Percentiles rank a stretch among this genome's conserved stretches.
phyloP scores from a whole-genome alignment of 2,888 invertebrate species.

The Morpho deidamia region DNA sequence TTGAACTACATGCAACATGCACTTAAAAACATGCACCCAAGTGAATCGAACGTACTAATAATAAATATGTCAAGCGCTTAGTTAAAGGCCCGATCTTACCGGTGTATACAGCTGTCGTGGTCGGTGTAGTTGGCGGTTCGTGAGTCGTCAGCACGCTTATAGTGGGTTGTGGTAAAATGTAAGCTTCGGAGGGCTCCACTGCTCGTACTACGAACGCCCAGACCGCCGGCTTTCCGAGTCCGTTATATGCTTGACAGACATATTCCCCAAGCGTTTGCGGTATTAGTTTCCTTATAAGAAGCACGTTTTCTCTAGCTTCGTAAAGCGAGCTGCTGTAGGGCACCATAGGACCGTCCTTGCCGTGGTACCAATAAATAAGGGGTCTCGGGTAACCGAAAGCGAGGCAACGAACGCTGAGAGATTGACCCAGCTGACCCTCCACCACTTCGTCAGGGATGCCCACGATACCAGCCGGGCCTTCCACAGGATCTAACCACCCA shows the following conservation, averaged over 20 bases:
- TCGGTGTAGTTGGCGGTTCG: conserved; percentile 24
- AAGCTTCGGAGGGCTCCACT: no score
- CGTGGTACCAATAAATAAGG: conserved; percentile 90
- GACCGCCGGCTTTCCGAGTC: conserved; percentile 85
- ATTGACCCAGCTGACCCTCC: conserved; percentile 84
- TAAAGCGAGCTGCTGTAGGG: conserved; percentile 83
- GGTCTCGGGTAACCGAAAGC: conserved; percentile 90
- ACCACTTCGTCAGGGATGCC: conserved; percentile 82
- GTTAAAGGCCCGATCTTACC: conserved; percentile 45
- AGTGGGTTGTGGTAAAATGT: no score
- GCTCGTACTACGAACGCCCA: conserved; percentile 85
- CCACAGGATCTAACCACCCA: conserved; percentile 77
- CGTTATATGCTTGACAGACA: conserved; percentile 94
- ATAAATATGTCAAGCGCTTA: conserved; percentile 2
- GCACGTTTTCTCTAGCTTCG: conserved; percentile 86
- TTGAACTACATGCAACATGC: conserved; percentile 5
- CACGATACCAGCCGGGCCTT: conserved; percentile 79
- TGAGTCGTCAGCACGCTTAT: conserved; percentile 24
- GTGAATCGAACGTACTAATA: background rate
- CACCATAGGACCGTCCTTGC: conserved; percentile 83
- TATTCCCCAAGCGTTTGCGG: conserved; percentile 89
- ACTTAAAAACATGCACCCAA: background rate
- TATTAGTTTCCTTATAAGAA: conserved; percentile 85
- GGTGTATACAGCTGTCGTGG: conserved; percentile 39
- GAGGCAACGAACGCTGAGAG: conserved; percentile 86